Conservation (phyloP, 2,797 vertebrate genomes). For the Limosa lapponica region DNA sequence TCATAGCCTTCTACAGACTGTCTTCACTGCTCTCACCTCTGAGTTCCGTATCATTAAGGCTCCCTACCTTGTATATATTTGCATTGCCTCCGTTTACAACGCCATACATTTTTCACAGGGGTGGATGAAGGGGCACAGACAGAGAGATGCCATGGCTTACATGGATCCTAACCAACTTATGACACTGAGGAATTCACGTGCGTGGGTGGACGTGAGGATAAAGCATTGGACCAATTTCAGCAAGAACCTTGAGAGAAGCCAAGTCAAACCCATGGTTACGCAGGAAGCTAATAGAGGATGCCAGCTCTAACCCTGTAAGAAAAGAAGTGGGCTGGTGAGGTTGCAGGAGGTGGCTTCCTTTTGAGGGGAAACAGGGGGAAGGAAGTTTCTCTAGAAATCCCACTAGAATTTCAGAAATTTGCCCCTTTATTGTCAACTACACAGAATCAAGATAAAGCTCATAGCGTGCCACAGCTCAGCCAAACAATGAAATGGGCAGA, state of each 20-base stretch:
- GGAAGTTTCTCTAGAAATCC: not conserved
- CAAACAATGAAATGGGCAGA: not conserved
- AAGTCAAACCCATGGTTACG: conserved; percentile 16
- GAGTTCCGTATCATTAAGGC: not conserved
- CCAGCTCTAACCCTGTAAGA: not conserved
- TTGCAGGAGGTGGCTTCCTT: not conserved
- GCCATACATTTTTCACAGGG: not conserved
- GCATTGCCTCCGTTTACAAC: not conserved
- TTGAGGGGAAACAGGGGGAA: not conserved
- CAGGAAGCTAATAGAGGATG: conserved; percentile 3
- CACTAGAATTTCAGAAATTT: conserved; percentile 9
- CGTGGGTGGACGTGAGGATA: not conserved
- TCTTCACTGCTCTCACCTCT: not conserved
- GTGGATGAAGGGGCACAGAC: not conserved
- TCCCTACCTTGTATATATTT: not conserved
- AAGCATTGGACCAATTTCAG: conserved; percentile 26
- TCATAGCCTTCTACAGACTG: not conserved
- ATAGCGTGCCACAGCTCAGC: not conserved
- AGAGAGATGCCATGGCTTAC: not conserved
- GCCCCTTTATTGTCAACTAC: not conserved
- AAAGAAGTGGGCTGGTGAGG: not conserved
- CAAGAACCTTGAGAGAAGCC: conserved; percentile 4
- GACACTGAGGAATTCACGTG: conserved; percentile 19
- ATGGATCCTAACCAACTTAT: not conserved
- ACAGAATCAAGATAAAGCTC: not conserved